These are phyloP conservation scores for Empidonax alnorum DNA, from an alignment of 2,113 vertebrate species.

Conservation along the genomic window DNA sequence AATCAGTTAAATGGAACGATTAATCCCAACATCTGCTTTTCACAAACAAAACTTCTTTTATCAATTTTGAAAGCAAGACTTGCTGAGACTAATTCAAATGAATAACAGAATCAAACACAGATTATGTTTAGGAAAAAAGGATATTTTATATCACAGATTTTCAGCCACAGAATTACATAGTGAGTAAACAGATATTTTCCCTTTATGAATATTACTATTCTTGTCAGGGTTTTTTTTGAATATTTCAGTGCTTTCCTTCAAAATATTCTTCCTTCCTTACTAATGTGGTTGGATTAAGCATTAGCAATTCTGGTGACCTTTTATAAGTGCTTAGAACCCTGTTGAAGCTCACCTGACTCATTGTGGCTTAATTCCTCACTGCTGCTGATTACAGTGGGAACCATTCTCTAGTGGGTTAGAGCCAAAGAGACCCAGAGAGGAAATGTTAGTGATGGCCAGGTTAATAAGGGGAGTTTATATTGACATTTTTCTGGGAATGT, in stretches of 20 bases:
- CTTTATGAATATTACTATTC: neutral
- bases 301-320: neutral
- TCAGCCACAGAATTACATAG: neutral
- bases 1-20: neutral
- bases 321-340: neutral
- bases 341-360: neutral
- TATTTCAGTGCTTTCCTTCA: neutral
- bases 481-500: neutral
- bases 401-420: neutral
- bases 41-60: neutral
- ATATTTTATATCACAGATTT: neutral
- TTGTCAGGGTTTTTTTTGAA: neutral
- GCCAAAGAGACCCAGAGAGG: neutral
- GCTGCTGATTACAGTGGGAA: neutral
- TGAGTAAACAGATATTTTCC: neutral
- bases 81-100: neutral
- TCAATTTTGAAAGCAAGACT: neutral
- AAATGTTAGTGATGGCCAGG: neutral
- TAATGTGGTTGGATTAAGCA: neutral
- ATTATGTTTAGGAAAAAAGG: neutral
- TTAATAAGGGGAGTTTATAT: neutral
- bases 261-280: neutral
- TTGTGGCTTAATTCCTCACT: neutral
- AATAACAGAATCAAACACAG: neutral
- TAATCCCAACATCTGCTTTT: neutral